Conservation (phyloP, 1,140 invertebrate genomes). For the Saxidomus purpurata region DNA sequence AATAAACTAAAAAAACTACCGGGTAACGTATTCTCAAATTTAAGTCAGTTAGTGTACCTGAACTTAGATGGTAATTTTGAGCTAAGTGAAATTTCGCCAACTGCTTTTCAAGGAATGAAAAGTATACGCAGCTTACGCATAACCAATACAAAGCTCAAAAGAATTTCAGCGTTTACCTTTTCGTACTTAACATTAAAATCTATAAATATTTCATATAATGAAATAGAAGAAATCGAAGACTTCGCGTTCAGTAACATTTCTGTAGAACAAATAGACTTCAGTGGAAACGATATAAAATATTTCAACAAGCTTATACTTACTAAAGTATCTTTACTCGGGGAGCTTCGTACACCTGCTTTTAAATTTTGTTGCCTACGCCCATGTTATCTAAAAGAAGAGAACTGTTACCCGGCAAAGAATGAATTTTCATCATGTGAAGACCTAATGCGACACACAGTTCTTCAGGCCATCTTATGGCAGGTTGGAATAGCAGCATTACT, state of each 20-base stretch:
- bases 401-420: conserved; percentile 67
- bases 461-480: conserved; percentile 75
- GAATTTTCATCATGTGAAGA: conserved; percentile 77
- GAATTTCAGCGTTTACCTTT: conserved; percentile 22
- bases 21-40: conserved; percentile 3
- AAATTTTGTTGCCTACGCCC: conserved; percentile 73
- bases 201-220: too few species aligned
- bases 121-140: neutral
- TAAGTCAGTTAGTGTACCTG: conserved; percentile 18
- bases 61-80: conserved; percentile 45
- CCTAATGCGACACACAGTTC: conserved; percentile 65
- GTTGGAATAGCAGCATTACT: conserved; percentile 69
- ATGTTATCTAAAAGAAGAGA: conserved; percentile 47
- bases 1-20: conserved; percentile 31
- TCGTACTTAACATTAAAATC: conserved; percentile 16
- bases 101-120: conserved; percentile 48
- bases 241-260: conserved; percentile 49
- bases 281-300: conserved; percentile 46
- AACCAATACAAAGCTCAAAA: neutral
- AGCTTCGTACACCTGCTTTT: conserved; percentile 67
- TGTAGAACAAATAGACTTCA: conserved; percentile 60
- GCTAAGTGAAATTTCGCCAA: neutral
- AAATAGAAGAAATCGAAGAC: conserved; percentile 26
- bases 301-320: conserved; percentile 65
- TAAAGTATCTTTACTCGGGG: conserved; percentile 43